Evolutionary conservation across 2,797 vertebrate genomes (phyloP), one percentile per base, ranked within the genome.

Genomic region (Diplodus sargus): DNA sequence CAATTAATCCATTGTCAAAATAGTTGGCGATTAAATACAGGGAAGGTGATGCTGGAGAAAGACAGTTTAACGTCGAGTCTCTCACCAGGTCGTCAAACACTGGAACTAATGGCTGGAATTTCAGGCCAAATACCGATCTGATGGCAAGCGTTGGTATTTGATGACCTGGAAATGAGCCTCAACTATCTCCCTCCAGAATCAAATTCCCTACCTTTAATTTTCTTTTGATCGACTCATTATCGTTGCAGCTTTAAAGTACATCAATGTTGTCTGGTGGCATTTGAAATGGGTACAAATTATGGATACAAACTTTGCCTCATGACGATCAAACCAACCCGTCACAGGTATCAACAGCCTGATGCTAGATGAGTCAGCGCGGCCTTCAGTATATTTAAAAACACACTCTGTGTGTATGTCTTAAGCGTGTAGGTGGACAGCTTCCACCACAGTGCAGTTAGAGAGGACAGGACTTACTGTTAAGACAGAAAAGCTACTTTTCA

Each of bases 401-500:
- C 30, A 75, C 28, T 8, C 25, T 39, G 18, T 42, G 42, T 74
- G 25, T 72, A 67, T 73, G 28, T 69, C 22, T n/a, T 7, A 34
- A 78, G 48, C 43, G 7, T 81, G 80, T 67, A 63, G 79, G 79
- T 78, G 69, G 81, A 85, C 75, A 66, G 80, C 78, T 75, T 81
- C 59, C 58, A 73, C 71, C 77, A 81, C 85, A 77, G 81, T 77
- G 85, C 79, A 78, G 84, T 87, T 75, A 88, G 64, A 81, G 82
- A 81, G 74, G 56, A 69, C 4, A 78, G 61, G 94, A 84, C 89
- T 93, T 87, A 81, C 89, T 94, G 93, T 93, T 93, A 93, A 88
- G 85, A 92, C 84, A 82, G 75, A 82, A 67, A 78, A 85, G 85
- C 87, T 90, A 94, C 70, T 85, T 93, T 78, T 83, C 85, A 89